Base-by-base conservation (phyloP, 2,888 invertebrate genomes). In the Apamea monoglypha region DNA sequence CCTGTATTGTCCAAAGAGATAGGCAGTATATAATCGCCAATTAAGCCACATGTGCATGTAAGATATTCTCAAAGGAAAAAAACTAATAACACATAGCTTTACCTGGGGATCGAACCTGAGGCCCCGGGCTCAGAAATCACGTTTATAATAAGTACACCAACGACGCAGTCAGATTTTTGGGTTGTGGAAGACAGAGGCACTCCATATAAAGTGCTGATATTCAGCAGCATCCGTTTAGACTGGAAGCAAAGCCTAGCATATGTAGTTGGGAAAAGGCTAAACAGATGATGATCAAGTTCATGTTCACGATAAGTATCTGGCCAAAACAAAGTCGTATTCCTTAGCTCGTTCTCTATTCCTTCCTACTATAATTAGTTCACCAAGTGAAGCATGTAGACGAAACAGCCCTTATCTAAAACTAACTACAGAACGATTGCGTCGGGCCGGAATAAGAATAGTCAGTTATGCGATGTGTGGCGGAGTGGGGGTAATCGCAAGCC, bases 371-470 rank as follows among this genome's bases (percentile, higher is more conserved):
- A 83, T 85, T 76, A 85, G 82, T 73, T 73, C 16, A 16, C 73
- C 59, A 72, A 85, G 67, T 71, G 63, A 64, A 66, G 59, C 76
- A 64, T 18, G 66, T 32, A 40, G 50, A 81, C 25, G 66, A 76
- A 53, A 66, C 80, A 64, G 53, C 70, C 44, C 53, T 72, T 77
- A 84, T 84, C 78, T 82, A 69, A 68, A 76, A 71, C 78, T 59
- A 82, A 86, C 69, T 86, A 72, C 86, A 64, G 63, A 67, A 66
- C 59, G 56, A 76, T 47, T 78, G 70, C 73, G 56, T n/a, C 63
- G 72, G 66, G 75, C 36, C 61, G 80, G 71, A 78, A 86, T 86
- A 83, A 71, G 84, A 87, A 80, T 47, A 53, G 67, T 76, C 80
- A 87, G 80, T 87, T 76, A 85, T 79, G 61, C 70, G 66, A 73